These are phyloP conservation scores for Apostichopus parvimensis DNA, from an alignment of 35 echinoderm and acorn worm genomes.

Conservation along the genomic window DNA sequence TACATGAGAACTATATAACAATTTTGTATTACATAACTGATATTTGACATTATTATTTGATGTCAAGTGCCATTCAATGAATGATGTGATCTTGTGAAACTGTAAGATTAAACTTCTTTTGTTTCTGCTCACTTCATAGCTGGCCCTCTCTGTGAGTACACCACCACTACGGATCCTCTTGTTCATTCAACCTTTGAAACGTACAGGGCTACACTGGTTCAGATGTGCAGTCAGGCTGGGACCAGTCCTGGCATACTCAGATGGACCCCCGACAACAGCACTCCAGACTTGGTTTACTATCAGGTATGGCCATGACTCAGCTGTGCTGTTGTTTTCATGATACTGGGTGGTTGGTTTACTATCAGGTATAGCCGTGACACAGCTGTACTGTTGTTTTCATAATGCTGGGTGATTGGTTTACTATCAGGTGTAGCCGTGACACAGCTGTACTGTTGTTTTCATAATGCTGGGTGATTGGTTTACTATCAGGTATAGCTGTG, in stretches of 20 bases:
- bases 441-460: too few relatives aligned
- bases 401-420: too few relatives aligned
- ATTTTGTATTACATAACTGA: too few relatives aligned
- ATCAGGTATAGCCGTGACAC: too few relatives aligned
- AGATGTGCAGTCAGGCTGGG: conserved; percentile 30
- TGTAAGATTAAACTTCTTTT: not conserved
- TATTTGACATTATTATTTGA: too few relatives aligned
- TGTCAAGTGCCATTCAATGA: not conserved
- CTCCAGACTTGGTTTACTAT: conserved; percentile 75
- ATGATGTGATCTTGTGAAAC: not conserved
- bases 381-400: conserved; percentile 25
- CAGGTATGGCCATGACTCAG: conserved; percentile 10
- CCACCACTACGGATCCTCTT: conserved; percentile 6
- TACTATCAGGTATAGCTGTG: too few relatives aligned
- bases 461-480: too few relatives aligned
- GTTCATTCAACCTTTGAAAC: conserved; percentile 53
- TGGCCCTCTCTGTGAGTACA: conserved; percentile 72
- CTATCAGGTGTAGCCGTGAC: too few relatives aligned
- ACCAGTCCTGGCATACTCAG: not conserved
- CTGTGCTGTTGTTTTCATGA: not conserved
- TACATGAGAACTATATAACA: too few relatives aligned
- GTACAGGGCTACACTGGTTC: conserved; percentile 43
- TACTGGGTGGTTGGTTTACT: conserved; percentile 25
- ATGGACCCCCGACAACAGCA: conserved; percentile 70
- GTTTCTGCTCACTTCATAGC: conserved; percentile 18